Percentiles rank a stretch among this genome's conserved stretches.
Conservation (phyloP, 2,888 invertebrate species). For the Drosophila pseudotakahashii region DNA sequence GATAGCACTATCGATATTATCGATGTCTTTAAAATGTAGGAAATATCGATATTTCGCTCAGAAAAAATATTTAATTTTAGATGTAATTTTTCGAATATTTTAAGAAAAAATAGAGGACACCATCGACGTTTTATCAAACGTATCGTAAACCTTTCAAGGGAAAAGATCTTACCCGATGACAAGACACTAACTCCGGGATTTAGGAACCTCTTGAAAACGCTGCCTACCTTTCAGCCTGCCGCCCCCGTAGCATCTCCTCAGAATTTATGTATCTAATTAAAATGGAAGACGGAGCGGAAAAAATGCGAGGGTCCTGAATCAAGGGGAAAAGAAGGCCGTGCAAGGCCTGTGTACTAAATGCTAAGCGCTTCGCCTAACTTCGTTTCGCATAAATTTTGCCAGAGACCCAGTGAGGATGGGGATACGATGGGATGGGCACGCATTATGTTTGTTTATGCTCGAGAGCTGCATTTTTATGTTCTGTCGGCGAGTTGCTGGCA, state of each 20-base stretch:
- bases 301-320: slow-evolving; percentile 46
- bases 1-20: too few relatives aligned
- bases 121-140: too few relatives aligned
- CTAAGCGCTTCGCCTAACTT: slow-evolving; percentile 66
- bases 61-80: too few relatives aligned
- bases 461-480: slow-evolving; percentile 73
- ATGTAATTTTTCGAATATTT: too few relatives aligned
- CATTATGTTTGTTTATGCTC: slow-evolving; percentile 73
- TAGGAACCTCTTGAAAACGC: not conserved
- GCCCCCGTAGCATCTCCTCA: slow-evolving; percentile 20
- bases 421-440: slow-evolving; percentile 34
- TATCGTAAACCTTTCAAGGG: too few relatives aligned
- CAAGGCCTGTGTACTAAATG: slow-evolving; percentile 44
- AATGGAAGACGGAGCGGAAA: slow-evolving; percentile 37
- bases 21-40: too few relatives aligned
- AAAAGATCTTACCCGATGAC: slow-evolving; percentile 16
- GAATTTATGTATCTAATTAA: slow-evolving; percentile 72
- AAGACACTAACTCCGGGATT: slow-evolving; percentile 22
- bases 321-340: slow-evolving; percentile 30
- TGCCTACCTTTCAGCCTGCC: slow-evolving; percentile 28
- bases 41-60: too few relatives aligned
- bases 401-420: slow-evolving; percentile 13
- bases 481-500: slow-evolving; percentile 19
- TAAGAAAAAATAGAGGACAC: too few relatives aligned
- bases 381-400: slow-evolving; percentile 64